phyloP scores from a whole-genome alignment of 2,797 vertebrate genomes.

The Telmatherina bonti region DNA sequence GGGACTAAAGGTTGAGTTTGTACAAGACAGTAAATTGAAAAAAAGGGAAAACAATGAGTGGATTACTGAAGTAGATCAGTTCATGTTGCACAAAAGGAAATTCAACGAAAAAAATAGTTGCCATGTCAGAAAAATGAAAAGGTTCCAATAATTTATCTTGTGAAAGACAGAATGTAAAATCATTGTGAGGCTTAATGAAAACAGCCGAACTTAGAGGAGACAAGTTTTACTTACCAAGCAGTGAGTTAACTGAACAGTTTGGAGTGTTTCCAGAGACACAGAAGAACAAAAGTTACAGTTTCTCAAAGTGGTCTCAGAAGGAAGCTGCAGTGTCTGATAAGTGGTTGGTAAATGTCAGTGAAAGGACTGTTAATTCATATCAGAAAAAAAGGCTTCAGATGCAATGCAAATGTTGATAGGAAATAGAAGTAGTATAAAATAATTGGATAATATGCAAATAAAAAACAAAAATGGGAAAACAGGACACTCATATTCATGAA shows the following conservation, averaged over 20 bases:
- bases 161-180: conserved; percentile 35
- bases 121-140: conserved; percentile 16
- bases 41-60: conserved; percentile 6
- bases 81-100: neutral
- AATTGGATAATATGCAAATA: neutral
- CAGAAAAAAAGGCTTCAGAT: neutral
- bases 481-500: neutral
- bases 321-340: conserved; percentile 2
- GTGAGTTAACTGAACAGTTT: conserved; percentile 30
- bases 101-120: neutral
- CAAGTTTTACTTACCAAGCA: conserved; percentile 30
- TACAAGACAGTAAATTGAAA: conserved; percentile 10
- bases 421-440: neutral
- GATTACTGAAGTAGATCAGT: conserved; percentile 4
- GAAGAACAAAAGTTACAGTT: conserved; percentile 10
- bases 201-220: conserved; percentile 11
- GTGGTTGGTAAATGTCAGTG: conserved; percentile 13
- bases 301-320: neutral
- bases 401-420: conserved; percentile 9
- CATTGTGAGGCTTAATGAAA: conserved; percentile 28
- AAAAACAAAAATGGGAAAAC: neutral
- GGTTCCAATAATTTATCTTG: conserved; percentile 47
- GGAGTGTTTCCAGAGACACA: conserved; percentile 10
- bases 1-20: conserved; percentile 18
- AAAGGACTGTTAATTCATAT: neutral